Evolutionary conservation across 2,113 vertebrate species (phyloP).

Genomic region (Lichenostomus cassidix): DNA sequence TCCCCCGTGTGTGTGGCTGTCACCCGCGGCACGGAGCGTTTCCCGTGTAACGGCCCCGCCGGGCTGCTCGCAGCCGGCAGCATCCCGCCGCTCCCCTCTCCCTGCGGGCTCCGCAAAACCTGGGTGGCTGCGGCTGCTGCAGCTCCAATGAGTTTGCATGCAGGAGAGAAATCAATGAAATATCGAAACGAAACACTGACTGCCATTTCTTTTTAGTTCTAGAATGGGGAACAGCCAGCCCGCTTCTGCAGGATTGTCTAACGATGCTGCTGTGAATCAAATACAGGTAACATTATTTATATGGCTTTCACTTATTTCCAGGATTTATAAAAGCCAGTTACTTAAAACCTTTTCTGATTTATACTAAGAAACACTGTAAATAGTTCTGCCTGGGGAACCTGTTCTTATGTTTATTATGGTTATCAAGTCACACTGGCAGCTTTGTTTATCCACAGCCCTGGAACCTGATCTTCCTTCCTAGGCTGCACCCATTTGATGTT

Average conservation of each 20-base stretch:
- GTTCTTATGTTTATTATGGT: accelerated
- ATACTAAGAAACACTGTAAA: not conserved
- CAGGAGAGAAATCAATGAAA: not conserved
- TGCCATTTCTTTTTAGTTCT: not conserved
- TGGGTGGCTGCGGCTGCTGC: accelerated
- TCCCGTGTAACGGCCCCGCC: not conserved
- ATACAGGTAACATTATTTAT: constrained; percentile 64
- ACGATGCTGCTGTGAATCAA: constrained; percentile 26
- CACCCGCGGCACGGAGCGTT: not conserved
- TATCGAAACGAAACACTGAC: not conserved
- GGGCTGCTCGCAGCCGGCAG: not conserved
- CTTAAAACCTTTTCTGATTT: not conserved
- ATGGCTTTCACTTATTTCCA: not conserved
- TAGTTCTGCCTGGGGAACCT: not conserved
- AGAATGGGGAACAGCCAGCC: constrained; percentile 69
- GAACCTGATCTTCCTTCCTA: not conserved
- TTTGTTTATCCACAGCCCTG: not conserved
- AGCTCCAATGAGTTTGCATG: accelerated
- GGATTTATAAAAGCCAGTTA: not conserved
- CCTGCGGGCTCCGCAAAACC: accelerated
- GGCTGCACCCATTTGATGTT: not conserved
- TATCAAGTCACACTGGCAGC: not conserved
- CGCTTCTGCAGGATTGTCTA: not conserved
- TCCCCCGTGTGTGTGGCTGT: no score
- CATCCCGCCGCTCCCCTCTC: accelerated